Percentiles rank a stretch among this genome's conserved stretches.
phyloP scores from a whole-genome alignment of 1,140 invertebrate species.

The Portunus trituberculatus region DNA sequence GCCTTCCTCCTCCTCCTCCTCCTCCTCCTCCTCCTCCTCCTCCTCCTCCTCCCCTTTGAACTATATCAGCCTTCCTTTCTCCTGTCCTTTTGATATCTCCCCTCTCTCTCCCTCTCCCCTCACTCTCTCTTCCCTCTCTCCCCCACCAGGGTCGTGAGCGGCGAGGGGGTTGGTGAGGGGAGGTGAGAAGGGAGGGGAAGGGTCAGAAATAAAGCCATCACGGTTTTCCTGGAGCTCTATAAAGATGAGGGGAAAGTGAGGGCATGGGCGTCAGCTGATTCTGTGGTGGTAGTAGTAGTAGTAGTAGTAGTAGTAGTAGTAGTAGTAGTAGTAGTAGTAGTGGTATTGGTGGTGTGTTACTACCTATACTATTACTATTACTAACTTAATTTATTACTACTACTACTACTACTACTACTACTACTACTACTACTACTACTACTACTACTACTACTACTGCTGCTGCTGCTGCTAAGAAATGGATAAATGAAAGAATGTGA shows the following conservation, averaged over 20 bases:
- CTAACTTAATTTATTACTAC: too few species aligned
- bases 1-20: not conserved
- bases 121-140: not conserved
- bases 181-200: not conserved
- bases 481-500: not conserved
- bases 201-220: not conserved
- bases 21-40: not conserved
- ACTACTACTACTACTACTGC: too few species aligned
- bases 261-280: not conserved
- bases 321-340: conserved; percentile 8
- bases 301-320: not conserved
- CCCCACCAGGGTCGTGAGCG: too few species aligned
- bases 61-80: conserved; percentile 12
- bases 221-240: not conserved
- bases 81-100: not conserved
- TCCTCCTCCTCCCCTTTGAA: not conserved
- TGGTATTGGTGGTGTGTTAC: not conserved
- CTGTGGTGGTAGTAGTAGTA: not conserved
- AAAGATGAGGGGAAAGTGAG: not conserved
- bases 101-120: not conserved
- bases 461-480: too few species aligned
- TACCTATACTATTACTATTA: not conserved
- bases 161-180: not conserved
- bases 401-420: too few species aligned
- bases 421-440: too few species aligned